These are phyloP conservation scores for Umimayanthus kanabou DNA, from an alignment of 92 coral and sea anemone species.

Conservation along the genomic window DNA sequence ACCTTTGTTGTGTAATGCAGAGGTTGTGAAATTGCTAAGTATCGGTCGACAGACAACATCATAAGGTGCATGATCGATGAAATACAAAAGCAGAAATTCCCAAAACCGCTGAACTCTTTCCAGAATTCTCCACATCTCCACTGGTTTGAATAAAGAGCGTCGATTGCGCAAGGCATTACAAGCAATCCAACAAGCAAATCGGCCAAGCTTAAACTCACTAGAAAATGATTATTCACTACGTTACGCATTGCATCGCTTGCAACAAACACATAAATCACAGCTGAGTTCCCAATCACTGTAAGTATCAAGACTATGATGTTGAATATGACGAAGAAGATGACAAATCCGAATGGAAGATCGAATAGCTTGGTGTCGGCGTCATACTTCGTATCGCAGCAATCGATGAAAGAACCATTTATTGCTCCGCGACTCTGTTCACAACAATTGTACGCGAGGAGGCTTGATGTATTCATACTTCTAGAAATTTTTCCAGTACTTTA, in stretches of 20 bases:
- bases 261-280: slow-evolving; percentile 61
- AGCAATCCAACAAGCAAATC: slow-evolving; percentile 76
- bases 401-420: background rate
- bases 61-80: slow-evolving; percentile 79
- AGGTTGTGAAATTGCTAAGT: slow-evolving; percentile 56
- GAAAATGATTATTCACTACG: slow-evolving; percentile 55
- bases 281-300: slow-evolving; percentile 63
- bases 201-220: slow-evolving; percentile 67
- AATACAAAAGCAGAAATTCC: slow-evolving; percentile 78
- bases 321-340: slow-evolving; percentile 45
- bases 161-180: slow-evolving; percentile 73
- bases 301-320: slow-evolving; percentile 46
- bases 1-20: slow-evolving; percentile 46
- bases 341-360: slow-evolving; percentile 57
- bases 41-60: slow-evolving; percentile 71
- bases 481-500: too few species aligned
- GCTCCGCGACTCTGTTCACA: background rate
- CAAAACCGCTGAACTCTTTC: slow-evolving; percentile 71
- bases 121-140: slow-evolving; percentile 75
- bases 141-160: slow-evolving; percentile 56
- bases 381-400: background rate
- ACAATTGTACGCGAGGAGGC: background rate
- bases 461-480: background rate
- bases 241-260: slow-evolving; percentile 50
- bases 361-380: slow-evolving; percentile 43